Evolutionary conservation across 2,888 invertebrate genomes (phyloP), one percentile per base, ranked within the genome.

Genomic region (Serrognathus titanus): DNA sequence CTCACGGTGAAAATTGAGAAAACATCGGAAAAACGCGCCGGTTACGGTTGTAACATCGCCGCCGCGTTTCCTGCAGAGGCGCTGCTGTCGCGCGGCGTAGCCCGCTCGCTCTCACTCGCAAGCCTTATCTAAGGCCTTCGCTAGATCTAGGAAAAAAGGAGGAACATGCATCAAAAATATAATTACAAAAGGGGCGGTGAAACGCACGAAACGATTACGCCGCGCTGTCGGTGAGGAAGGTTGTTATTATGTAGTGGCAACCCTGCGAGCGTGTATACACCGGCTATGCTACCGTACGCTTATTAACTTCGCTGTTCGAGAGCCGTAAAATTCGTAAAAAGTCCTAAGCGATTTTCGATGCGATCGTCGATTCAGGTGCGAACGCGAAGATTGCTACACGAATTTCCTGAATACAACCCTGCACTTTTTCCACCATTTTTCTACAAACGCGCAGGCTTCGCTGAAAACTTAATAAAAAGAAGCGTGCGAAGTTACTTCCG

Each of bases 161-260:
- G 48, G 52, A 49, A 57, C 69, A 66, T 70, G 71, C 69, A 71
- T 74, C 73, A 71, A 73, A 75, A 75, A 75, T 72, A 71, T 75
- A 77, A 77, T 77, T 77, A 76, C 75, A 74, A 75, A 75, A 71
- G 72, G 69, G 76, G 76, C 75, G 76, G 69, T 68, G 64, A 69
- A 66, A 64, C 66, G 66, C 76, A 77, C 76, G 76, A 77, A 73
- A 68, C 74, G 72, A 75, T 76, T 75, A 74, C 71, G 70, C 67
- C 63, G 69, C 67, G 67, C 69, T 66, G 69, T 60, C 70, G 65
- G 66, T 66, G 66, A 66, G 66, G 66, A 67, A 72, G 72, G 69
- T 69, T 75, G 71, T 76, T 73, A 76, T 76, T 76, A 76, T 75
- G 75, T 71, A 73, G 76, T 76, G 75, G 76, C 76, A 76, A 68